Percentiles rank a stretch among this genome's conserved stretches.
phyloP scores from a whole-genome alignment of 2,888 invertebrate species.

The Embidobia sp. region DNA sequence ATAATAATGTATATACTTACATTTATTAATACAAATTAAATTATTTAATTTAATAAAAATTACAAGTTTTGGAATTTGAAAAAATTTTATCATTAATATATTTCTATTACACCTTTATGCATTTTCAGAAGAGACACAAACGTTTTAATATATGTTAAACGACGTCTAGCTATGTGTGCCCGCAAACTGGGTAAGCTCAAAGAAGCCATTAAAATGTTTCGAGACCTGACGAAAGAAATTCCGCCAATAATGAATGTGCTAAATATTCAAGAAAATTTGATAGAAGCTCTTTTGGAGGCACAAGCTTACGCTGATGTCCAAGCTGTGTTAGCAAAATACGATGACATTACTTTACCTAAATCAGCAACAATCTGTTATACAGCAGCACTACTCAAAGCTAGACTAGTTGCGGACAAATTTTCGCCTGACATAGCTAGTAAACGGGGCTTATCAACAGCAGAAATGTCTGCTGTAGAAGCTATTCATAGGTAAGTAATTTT shows the following conservation, averaged over 20 bases:
- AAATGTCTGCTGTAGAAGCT: slow-evolving; percentile 96
- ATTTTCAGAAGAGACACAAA: slow-evolving; percentile 89
- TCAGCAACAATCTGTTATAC: slow-evolving; percentile 98
- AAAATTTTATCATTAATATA: no score
- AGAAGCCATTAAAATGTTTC: slow-evolving; percentile 97
- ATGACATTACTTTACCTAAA: slow-evolving; percentile 96
- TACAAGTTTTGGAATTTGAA: no score
- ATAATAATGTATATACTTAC: neutral
- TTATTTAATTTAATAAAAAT: no score
- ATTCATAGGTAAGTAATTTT: slow-evolving; percentile 86
- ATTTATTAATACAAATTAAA: no score
- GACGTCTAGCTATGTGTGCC: slow-evolving; percentile 98
- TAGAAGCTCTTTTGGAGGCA: slow-evolving; percentile 97
- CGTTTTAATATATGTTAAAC: slow-evolving; percentile 95
- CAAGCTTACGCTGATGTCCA: slow-evolving; percentile 98
- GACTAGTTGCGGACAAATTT: slow-evolving; percentile 95
- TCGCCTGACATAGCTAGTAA: slow-evolving; percentile 92
- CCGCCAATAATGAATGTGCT: slow-evolving; percentile 97
- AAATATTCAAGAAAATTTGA: slow-evolving; percentile 97
- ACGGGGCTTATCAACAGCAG: slow-evolving; percentile 91
- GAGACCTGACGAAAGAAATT: slow-evolving; percentile 97
- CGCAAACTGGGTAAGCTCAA: slow-evolving; percentile 95
- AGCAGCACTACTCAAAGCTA: slow-evolving; percentile 94
- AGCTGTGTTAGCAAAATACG: slow-evolving; percentile 94
- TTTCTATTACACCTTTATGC: no score